These are phyloP conservation scores for Nudaria mundana DNA, from an alignment of 2,888 invertebrate species.

Conservation along the genomic window DNA sequence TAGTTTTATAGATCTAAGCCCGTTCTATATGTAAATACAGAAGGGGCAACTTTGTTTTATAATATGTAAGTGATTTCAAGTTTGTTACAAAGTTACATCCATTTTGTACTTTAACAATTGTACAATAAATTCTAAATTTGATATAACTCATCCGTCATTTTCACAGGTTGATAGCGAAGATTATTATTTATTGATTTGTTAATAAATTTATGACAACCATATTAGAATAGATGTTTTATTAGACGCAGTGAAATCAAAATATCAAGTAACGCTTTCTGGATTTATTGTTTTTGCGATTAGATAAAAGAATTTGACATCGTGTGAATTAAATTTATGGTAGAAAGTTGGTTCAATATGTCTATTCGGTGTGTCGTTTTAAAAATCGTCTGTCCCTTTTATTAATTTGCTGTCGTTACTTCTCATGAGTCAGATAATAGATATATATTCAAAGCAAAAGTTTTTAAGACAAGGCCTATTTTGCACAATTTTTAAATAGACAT, in stretches of 20 bases:
- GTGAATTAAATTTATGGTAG: slow-evolving; percentile 45
- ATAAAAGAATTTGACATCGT: slow-evolving; percentile 42
- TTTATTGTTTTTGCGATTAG: slow-evolving; percentile 46
- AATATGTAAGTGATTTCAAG: no score
- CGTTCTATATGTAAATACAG: no score
- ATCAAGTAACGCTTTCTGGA: slow-evolving; percentile 29
- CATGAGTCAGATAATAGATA: no score
- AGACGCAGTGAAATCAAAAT: slow-evolving; percentile 46
- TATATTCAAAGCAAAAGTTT: no score
- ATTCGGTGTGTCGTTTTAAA: slow-evolving; percentile 14
- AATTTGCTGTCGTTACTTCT: slow-evolving; percentile 22
- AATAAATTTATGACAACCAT: slow-evolving; percentile 67
- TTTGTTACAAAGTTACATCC: slow-evolving; percentile 26
- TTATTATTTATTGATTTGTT: slow-evolving; percentile 72
- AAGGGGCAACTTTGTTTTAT: no score
- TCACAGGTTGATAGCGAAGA: slow-evolving; percentile 23
- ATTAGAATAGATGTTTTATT: slow-evolving; percentile 49
- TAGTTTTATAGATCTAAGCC: no score
- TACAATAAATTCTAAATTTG: slow-evolving; percentile 25
- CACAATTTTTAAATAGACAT: no score
- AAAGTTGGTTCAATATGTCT: slow-evolving; percentile 28
- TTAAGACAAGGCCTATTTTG: no score
- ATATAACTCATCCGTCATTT: slow-evolving; percentile 2
- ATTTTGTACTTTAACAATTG: slow-evolving; percentile 9
- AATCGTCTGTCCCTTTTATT: slow-evolving; percentile 26